phyloP scores from a whole-genome alignment of 2,888 invertebrate species.

The Cyrtodaria siliqua region DNA sequence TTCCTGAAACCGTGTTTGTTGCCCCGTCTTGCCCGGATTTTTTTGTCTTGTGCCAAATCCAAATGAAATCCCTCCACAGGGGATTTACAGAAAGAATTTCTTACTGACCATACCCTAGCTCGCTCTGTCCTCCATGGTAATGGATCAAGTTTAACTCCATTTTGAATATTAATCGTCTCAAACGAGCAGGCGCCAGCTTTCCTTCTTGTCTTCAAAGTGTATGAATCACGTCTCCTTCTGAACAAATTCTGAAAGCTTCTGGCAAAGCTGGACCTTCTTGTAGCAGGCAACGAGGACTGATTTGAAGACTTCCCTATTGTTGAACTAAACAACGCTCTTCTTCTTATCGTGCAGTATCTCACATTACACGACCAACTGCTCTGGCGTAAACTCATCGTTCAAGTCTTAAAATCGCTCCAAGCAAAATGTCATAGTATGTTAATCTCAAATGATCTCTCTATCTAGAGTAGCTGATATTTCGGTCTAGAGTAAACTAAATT shows the following conservation, averaged over 20 bases:
- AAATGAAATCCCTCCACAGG: conserved; percentile 20
- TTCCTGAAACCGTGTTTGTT: not conserved
- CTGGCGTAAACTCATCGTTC: too few relatives aligned
- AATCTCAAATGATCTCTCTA: too few relatives aligned
- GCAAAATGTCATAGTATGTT: too few relatives aligned
- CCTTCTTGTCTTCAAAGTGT: too few relatives aligned
- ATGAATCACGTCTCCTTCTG: conserved; percentile 18
- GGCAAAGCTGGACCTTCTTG: conserved; percentile 18
- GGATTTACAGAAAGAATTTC: conserved; percentile 32
- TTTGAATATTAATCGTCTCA: too few relatives aligned
- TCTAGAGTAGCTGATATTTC: too few relatives aligned
- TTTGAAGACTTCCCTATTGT: not conserved
- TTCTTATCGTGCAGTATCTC: too few relatives aligned
- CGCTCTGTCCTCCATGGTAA: not conserved
- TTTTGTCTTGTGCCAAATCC: not conserved
- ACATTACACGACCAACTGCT: too few relatives aligned
- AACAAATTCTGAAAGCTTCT: conserved; percentile 35
- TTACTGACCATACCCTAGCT: conserved; percentile 17
- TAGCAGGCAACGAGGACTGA: not conserved
- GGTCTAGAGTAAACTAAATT: too few relatives aligned
- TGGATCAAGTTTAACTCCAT: not conserved
- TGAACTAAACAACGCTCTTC: too few relatives aligned
- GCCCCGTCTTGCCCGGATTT: not conserved
- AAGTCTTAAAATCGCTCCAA: too few relatives aligned
- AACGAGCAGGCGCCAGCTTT: too few relatives aligned